Base-by-base conservation (phyloP, 2,113 vertebrate genomes). In the Trichomycterus rosablanca region DNA sequence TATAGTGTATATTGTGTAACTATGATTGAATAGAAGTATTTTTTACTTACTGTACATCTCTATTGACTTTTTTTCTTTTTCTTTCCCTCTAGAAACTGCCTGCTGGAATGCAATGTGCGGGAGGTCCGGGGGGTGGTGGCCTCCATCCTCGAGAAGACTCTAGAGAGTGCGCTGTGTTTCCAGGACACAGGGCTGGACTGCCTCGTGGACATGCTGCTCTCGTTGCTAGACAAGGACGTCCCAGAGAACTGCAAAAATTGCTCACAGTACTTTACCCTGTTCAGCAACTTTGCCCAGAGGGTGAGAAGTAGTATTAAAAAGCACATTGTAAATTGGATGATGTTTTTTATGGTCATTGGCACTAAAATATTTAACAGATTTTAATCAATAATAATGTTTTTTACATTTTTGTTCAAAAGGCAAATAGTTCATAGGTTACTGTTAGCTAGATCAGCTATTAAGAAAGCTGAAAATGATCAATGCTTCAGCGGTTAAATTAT, bases 241-340 rank as follows among this genome's bases (percentile, higher is more conserved):
- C 92, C 93, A 4, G 95, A 98, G 80, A 98, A 97, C 79, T 97
- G 95, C 83, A 99, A 98, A 83, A 97, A 97, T 81, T 98, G 96
- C 75, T 88, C 92, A 1, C 96, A 99, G 79, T 99, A 97, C 81
- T 99, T 99, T 78, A 84, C 87, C 77, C 88, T 99, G 20, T 98
- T 98, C 86, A 97, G 92, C 80, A 97, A 88, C 84, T 99, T 99
- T 58, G 83, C 94, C 49, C 96, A 98, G 73, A 95, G 91, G 94
- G 96, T 99, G 89, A 83, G 53, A 26, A 59, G 23, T 7, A 7
- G 32, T 12, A 20, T n/a, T 2, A 54, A 20, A 23, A 22, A 18
- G 37, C 10, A 24, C 8, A 34, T 6, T 44, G 11, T 34, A 1
- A 45, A 2, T 40, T 4, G 2, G 5, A 3, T 40, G 12, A 3